A percentile compares a stretch with the other conserved stretches of the same genome.
phyloP scores from a whole-genome alignment of 2,113 vertebrate genomes.

The Helogale parvula region DNA sequence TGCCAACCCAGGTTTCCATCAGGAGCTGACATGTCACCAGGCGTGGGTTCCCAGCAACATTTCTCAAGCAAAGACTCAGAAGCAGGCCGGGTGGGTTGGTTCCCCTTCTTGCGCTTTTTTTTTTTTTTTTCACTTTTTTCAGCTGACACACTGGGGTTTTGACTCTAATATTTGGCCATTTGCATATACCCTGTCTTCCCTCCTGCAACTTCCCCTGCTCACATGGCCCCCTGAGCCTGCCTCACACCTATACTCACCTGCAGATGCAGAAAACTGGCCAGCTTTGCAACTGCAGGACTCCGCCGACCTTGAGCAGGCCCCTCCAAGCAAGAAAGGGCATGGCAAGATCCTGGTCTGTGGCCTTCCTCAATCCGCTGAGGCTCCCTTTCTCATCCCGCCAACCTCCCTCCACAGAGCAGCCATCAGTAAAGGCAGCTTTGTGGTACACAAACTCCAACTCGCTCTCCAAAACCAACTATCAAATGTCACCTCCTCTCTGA shows the following conservation, averaged over 20 bases:
- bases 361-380: not conserved
- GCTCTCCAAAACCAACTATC: not conserved
- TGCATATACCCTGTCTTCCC: not conserved
- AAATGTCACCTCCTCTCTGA: not conserved
- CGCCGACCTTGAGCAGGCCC: not conserved
- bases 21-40: conserved; percentile 84
- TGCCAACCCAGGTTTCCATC: conserved; percentile 84
- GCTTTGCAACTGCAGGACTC: accelerated
- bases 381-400: no score
- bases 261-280: not conserved
- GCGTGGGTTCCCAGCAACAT: conserved; percentile 72
- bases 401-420: not conserved
- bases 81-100: conserved; percentile 58
- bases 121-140: not conserved
- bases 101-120: not conserved
- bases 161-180: conserved; percentile 62
- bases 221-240: accelerated
- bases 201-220: not conserved
- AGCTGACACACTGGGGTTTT: conserved; percentile 53
- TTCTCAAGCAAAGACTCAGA: conserved; percentile 72
- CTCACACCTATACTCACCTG: not conserved
- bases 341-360: not conserved
- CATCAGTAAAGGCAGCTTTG: not conserved
- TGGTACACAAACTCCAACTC: not conserved
- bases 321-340: not conserved